Percentiles rank a stretch among this genome's conserved stretches.
These are phyloP conservation scores for Cassiopea xamachana DNA, from an alignment of 30 jellyfish, hydroid and myxozoan genomes.

Conservation along the genomic window DNA sequence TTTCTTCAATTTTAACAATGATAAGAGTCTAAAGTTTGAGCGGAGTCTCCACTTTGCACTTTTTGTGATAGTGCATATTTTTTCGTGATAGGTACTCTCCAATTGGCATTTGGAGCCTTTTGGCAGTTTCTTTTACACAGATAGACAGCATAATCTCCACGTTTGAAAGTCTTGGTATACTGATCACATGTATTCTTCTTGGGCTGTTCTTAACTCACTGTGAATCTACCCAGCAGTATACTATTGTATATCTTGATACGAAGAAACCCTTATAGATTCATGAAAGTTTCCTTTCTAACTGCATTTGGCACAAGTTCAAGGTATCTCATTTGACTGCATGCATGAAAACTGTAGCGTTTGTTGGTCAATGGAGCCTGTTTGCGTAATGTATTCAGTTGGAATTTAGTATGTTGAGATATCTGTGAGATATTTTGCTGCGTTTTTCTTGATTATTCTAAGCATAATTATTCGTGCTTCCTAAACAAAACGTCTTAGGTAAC, in stretches of 20 bases:
- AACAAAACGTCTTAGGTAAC: too few species aligned
- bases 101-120: constrained; percentile 83
- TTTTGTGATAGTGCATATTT: too few species aligned
- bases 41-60: neutral
- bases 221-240: constrained; percentile 71
- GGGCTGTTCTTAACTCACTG: constrained; percentile 74
- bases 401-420: too few species aligned
- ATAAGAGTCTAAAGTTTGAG: too few species aligned
- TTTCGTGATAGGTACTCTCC: constrained; percentile 78
- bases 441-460: too few species aligned
- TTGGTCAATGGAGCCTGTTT: too few species aligned
- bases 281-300: constrained; percentile 84
- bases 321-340: neutral
- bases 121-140: constrained; percentile 83
- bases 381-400: too few species aligned
- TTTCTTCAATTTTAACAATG: too few species aligned
- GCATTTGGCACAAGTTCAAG: constrained; percentile 98
- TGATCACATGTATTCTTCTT: constrained; percentile 78
- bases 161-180: constrained; percentile 84
- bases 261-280: constrained; percentile 68
- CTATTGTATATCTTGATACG: constrained; percentile 65
- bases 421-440: too few species aligned
- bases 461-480: too few species aligned
- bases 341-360: too few species aligned
- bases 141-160: constrained; percentile 76